These are phyloP conservation scores for Atrichornis clamosus DNA, from an alignment of 2,113 vertebrate species.

Conservation along the genomic window DNA sequence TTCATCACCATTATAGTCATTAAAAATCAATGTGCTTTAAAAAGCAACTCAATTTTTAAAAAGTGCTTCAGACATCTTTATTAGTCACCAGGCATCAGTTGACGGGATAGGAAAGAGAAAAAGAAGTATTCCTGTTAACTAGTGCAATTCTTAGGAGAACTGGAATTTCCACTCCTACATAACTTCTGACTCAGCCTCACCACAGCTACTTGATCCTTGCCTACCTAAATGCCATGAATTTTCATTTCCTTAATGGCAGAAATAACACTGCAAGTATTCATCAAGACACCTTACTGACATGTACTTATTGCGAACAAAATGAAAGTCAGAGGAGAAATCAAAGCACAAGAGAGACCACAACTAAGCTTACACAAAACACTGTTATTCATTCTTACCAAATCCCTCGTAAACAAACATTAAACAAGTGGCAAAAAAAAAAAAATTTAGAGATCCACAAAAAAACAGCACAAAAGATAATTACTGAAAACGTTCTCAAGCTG, in stretches of 20 bases:
- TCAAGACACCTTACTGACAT: slow-evolving; percentile 12
- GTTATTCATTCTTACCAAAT: slow-evolving; percentile 46
- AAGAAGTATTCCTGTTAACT: slow-evolving; percentile 50
- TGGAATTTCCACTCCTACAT: slow-evolving; percentile 74
- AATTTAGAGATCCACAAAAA: background rate
- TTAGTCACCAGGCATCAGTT: slow-evolving; percentile 45
- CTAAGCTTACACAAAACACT: slow-evolving; percentile 57
- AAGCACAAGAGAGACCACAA: slow-evolving; percentile 42
- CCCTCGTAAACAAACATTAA: slow-evolving; percentile 18
- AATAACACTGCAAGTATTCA: slow-evolving; percentile 51
- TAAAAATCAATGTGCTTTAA: background rate
- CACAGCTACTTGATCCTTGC: slow-evolving; percentile 54
- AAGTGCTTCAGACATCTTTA: slow-evolving; percentile 8
- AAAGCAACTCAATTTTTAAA: slow-evolving; percentile 20
- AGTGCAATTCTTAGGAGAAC: slow-evolving; percentile 56
- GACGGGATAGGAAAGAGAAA: slow-evolving; percentile 14
- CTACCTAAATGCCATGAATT: slow-evolving; percentile 69
- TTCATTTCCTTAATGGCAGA: slow-evolving; percentile 72
- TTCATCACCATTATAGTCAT: background rate
- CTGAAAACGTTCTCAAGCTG: slow-evolving; percentile 44
- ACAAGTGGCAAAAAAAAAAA: background rate
- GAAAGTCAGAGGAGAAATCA: slow-evolving; percentile 38
- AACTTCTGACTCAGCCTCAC: slow-evolving; percentile 72
- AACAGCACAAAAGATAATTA: background rate
- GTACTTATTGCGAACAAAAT: background rate